A percentile compares a stretch with the other conserved stretches of the same genome.
Conservation (phyloP, 2,113 vertebrate species). For the Misgurnus mizolepis region DNA sequence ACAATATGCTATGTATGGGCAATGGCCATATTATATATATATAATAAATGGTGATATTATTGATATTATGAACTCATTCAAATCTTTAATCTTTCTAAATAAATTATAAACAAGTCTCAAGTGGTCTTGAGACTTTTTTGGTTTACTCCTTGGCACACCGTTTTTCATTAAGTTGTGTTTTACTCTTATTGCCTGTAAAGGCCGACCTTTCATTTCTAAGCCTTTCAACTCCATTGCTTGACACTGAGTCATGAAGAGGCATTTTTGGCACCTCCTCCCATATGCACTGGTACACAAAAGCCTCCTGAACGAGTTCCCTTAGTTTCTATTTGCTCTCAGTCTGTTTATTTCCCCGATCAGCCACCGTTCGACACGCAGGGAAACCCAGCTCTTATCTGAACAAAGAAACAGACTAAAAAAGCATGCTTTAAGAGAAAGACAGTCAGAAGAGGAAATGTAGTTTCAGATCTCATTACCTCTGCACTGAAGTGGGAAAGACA, state of each 20-base stretch:
- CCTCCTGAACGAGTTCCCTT: constrained; percentile 24
- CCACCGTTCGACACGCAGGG: not conserved
- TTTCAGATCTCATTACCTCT: constrained; percentile 37
- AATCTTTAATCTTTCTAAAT: too few species aligned
- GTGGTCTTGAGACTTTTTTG: too few species aligned
- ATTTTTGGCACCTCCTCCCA: constrained; percentile 36
- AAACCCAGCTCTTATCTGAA: not conserved
- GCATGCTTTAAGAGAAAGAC: not conserved
- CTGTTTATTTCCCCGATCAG: constrained; percentile 1
- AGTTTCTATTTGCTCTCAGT: constrained; percentile 25
- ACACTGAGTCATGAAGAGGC: not conserved
- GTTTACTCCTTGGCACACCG: not conserved
- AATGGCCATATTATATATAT: too few species aligned
- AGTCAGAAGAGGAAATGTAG: not conserved
- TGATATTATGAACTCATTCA: too few species aligned
- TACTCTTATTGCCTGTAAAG: constrained; percentile 29
- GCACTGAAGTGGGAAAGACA: constrained; percentile 5
- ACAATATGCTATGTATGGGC: too few species aligned
- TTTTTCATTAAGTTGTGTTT: constrained; percentile 19
- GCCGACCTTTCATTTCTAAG: not conserved
- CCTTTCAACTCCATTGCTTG: constrained; percentile 9
- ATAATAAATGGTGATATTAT: not conserved
- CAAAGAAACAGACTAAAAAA: constrained; percentile 10
- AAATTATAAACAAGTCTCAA: too few species aligned
- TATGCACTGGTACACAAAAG: constrained; percentile 15